Evolutionary conservation across 2,888 invertebrate species (phyloP).

Genomic region (Ormyrus rosae): DNA sequence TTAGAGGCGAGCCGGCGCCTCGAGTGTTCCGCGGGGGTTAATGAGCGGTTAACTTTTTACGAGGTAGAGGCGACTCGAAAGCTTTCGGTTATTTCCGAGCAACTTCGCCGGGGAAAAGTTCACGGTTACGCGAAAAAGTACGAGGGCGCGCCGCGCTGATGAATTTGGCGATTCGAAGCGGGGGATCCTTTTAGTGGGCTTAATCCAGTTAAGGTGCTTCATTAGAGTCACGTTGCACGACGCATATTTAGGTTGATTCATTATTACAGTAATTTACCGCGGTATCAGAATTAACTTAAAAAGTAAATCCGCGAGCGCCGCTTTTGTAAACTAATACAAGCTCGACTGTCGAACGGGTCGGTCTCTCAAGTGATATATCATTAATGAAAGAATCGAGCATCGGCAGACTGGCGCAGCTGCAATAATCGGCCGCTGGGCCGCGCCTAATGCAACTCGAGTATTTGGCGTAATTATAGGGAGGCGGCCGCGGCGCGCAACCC

Average conservation of each 20-base stretch:
- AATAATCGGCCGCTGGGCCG: neutral
- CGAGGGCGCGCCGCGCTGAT: neutral
- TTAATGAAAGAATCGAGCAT: neutral
- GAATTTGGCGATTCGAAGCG: neutral
- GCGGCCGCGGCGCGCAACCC: neutral
- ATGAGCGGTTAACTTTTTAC: constrained; percentile 32
- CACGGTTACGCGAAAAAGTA: neutral
- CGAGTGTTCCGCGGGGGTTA: neutral
- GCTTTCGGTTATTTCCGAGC: neutral
- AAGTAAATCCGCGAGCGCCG: neutral
- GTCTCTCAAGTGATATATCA: neutral
- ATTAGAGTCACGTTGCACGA: neutral
- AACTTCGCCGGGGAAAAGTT: neutral
- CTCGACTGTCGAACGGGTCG: neutral
- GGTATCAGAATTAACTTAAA: constrained; percentile 3
- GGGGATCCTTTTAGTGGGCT: neutral
- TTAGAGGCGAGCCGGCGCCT: too few relatives aligned
- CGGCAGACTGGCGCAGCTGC: neutral
- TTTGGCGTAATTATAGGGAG: constrained; percentile 22
- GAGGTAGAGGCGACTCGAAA: neutral
- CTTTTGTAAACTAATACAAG: neutral
- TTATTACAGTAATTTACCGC: too few relatives aligned
- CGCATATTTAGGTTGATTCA: neutral
- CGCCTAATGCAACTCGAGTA: neutral
- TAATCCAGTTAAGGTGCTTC: neutral